phyloP scores from a whole-genome alignment of 1,140 invertebrate species.

The Pseudomyrmex pallidus region DNA sequence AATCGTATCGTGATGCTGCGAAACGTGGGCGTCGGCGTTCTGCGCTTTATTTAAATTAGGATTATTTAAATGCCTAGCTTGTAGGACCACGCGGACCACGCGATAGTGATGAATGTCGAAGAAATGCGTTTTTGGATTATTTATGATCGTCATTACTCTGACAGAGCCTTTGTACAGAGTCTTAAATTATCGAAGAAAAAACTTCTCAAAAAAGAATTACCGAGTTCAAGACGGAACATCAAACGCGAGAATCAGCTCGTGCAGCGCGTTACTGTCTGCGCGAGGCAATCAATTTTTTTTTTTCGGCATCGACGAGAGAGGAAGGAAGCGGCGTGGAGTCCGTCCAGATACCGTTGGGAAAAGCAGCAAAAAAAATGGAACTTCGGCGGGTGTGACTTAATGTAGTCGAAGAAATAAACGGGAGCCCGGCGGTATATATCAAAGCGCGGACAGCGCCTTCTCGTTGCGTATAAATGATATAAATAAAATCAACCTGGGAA shows the following conservation, averaged over 20 bases:
- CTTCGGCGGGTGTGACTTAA: conserved; percentile 70
- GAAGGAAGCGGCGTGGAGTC: conserved; percentile 28
- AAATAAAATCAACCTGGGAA: conserved; percentile 78
- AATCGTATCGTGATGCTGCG: conserved; percentile 79
- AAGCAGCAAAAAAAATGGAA: conserved; percentile 58
- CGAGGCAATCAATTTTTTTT: conserved; percentile 46
- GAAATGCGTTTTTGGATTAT: conserved; percentile 18
- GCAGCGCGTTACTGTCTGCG: neutral
- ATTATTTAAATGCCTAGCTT: conserved; percentile 43
- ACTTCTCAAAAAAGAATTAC: too few species aligned
- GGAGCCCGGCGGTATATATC: conserved; percentile 65
- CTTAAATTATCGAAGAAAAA: conserved; percentile 1
- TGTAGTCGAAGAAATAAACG: conserved; percentile 74
- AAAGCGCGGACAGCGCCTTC: conserved; percentile 67
- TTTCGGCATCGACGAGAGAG: conserved; percentile 46
- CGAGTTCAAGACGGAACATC: neutral
- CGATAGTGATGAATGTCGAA: conserved; percentile 1
- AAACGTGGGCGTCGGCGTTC: conserved; percentile 61
- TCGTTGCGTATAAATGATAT: conserved; percentile 75
- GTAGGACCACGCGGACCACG: neutral
- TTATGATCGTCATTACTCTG: neutral
- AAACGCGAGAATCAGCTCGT: neutral
- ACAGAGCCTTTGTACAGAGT: neutral
- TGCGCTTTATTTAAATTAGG: conserved; percentile 42
- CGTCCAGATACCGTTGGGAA: conserved; percentile 15